Evolutionary conservation across 1,140 invertebrate species (phyloP).

Genomic region (Drosophila tropicalis): DNA sequence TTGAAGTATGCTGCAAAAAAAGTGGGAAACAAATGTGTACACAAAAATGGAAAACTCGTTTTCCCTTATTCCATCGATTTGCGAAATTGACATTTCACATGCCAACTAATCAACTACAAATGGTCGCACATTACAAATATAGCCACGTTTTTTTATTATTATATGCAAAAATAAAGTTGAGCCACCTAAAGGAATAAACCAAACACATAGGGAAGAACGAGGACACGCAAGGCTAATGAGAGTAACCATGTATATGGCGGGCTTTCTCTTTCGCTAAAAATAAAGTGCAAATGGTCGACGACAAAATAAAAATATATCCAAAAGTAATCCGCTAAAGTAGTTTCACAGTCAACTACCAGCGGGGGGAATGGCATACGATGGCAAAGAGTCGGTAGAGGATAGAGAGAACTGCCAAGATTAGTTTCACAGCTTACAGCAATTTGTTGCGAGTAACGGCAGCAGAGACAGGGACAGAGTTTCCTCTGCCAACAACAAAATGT

Average conservation of each 20-base stretch:
- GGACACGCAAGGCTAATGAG: conserved; percentile 45
- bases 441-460: conserved; percentile 65
- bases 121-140: conserved; percentile 38
- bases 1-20: neutral
- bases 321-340: conserved; percentile 78
- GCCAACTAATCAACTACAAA: conserved; percentile 29
- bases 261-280: conserved; percentile 27
- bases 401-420: conserved; percentile 66
- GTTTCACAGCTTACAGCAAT: conserved; percentile 80
- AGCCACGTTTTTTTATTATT: conserved; percentile 27
- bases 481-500: conserved; percentile 52
- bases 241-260: conserved; percentile 16
- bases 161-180: conserved; percentile 31
- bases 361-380: neutral
- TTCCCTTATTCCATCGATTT: conserved; percentile 2
- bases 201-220: conserved; percentile 24
- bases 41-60: neutral
- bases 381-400: neutral
- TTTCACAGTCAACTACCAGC: conserved; percentile 39
- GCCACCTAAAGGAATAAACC: neutral
- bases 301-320: conserved; percentile 56
- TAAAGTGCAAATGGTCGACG: conserved; percentile 28
- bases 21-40: neutral
- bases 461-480: too few species aligned
- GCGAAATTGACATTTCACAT: conserved; percentile 9